A percentile compares a stretch with the other conserved stretches of the same genome.
These are phyloP conservation scores for Drosophila meridionalis DNA, from an alignment of 2,888 invertebrate species.

Conservation along the genomic window DNA sequence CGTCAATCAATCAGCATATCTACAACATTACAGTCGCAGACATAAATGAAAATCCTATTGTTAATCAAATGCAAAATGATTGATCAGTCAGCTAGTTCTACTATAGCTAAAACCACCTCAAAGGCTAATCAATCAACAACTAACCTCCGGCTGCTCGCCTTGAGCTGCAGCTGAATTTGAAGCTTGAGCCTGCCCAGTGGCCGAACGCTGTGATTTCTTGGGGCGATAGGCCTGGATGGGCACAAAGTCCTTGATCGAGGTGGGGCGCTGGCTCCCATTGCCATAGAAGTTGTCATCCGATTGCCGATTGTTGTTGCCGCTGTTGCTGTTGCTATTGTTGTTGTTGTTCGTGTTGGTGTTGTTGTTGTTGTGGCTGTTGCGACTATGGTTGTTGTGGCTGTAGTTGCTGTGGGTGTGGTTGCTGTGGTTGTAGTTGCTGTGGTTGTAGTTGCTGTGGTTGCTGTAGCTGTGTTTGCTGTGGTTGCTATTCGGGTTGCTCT, in stretches of 20 bases:
- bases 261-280: slow-evolving; percentile 10
- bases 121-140: not conserved
- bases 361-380: not conserved
- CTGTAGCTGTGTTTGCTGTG: not conserved
- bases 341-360: not conserved
- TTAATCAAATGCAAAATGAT: not conserved
- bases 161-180: not conserved
- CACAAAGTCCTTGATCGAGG: slow-evolving; percentile 62
- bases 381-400: not conserved
- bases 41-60: not conserved
- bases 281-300: slow-evolving; percentile 1
- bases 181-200: not conserved
- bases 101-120: too few species aligned
- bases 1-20: not conserved
- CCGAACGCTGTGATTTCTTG: slow-evolving; percentile 17
- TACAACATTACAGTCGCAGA: too few species aligned
- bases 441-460: not conserved
- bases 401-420: not conserved
- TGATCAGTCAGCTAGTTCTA: not conserved
- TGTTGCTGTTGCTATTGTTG: not conserved
- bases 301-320: not conserved
- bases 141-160: not conserved
- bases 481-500: not conserved
- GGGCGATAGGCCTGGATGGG: slow-evolving; percentile 67
- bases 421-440: not conserved